phyloP scores from a whole-genome alignment of 2,797 vertebrate genomes.

The Myotis planiceps region DNA sequence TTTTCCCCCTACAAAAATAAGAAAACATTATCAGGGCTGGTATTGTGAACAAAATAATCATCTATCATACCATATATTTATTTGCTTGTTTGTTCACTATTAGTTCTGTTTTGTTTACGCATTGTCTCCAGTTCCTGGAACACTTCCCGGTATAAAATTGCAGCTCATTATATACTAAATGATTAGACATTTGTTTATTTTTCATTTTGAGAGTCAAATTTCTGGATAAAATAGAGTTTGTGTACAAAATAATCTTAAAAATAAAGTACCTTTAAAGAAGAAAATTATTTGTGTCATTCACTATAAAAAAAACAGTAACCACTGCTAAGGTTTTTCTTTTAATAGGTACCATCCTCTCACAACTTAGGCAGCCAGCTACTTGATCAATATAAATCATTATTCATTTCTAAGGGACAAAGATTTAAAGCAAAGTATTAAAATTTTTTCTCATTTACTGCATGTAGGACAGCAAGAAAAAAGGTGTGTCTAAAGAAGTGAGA shows the following conservation, averaged over 20 bases:
- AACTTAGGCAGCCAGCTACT: not conserved
- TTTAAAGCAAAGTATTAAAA: not conserved
- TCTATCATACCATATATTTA: not conserved
- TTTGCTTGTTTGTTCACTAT: not conserved
- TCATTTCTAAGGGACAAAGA: not conserved
- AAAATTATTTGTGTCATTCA: not conserved
- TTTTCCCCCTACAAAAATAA: not conserved
- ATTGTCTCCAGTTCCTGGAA: conserved; percentile 13
- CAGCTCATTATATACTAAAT: not conserved
- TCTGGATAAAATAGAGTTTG: conserved; percentile 17
- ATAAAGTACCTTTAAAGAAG: conserved; percentile 13
- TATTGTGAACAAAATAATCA: not conserved
- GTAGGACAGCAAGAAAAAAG: not conserved
- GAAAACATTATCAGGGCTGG: not conserved
- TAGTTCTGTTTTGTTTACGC: conserved; percentile 16
- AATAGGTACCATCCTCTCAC: not conserved
- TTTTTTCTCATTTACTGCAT: conserved; percentile 3
- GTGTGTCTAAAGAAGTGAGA: not conserved
- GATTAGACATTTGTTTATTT: not conserved
- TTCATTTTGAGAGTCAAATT: not conserved
- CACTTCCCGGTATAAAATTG: not conserved
- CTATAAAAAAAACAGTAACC: not conserved
- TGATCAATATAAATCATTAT: not conserved
- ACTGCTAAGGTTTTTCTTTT: not conserved
- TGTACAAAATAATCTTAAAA: not conserved